Percentiles rank a stretch among this genome's conserved stretches.
Evolutionary conservation across 2,888 invertebrate genomes (phyloP).

Genomic region (Neocrepidodera transversa): DNA sequence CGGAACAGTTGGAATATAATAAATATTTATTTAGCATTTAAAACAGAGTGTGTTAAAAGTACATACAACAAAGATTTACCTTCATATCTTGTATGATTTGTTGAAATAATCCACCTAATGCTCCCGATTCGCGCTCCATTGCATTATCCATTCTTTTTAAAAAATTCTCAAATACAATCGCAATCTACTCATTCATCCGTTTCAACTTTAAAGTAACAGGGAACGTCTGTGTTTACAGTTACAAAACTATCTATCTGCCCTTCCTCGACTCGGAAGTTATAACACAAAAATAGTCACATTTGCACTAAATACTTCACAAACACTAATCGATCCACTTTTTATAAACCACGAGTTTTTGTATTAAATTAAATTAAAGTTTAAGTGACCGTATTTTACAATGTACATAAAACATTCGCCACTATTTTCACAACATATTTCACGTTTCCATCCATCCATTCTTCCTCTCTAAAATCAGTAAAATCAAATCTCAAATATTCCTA

Average conservation of each 20-base stretch:
- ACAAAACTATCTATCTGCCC: constrained; percentile 31
- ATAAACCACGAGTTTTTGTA: background rate
- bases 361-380: background rate
- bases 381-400: background rate
- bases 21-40: constrained; percentile 7
- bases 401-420: constrained; percentile 1
- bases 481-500: constrained; percentile 13
- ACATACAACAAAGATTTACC: constrained; percentile 68
- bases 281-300: constrained; percentile 22
- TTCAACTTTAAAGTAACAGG: constrained; percentile 21
- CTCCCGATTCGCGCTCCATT: constrained; percentile 84
- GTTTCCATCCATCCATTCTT: constrained; percentile 12
- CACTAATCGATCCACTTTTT: constrained; percentile 15
- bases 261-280: constrained; percentile 26
- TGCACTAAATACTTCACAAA: constrained; percentile 17
- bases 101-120: constrained; percentile 92
- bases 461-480: too few relatives aligned
- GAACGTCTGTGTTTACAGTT: constrained; percentile 40
- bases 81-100: constrained; percentile 97
- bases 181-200: constrained; percentile 9
- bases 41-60: background rate
- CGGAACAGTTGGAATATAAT: background rate
- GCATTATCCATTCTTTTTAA: constrained; percentile 69
- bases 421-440: background rate
- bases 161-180: background rate